phyloP scores from a whole-genome alignment of 2,797 vertebrate species.

The Sebastes matsubarae region DNA sequence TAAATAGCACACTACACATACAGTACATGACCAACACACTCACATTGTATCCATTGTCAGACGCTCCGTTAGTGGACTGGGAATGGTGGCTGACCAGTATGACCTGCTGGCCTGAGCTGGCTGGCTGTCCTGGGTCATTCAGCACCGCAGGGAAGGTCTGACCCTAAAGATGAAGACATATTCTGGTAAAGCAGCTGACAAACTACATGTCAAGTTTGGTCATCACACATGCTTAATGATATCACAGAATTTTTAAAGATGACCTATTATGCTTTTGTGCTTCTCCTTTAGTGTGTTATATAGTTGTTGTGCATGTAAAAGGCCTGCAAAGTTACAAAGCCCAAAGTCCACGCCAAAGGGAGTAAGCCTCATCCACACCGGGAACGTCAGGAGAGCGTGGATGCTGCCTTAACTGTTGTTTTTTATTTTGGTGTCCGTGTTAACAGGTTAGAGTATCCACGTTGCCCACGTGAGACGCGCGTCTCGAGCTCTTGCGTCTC shows the following conservation, averaged over 20 bases:
- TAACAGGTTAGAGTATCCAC: no score
- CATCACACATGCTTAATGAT: not conserved
- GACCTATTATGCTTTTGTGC: no score
- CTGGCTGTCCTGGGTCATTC: conserved; percentile 85
- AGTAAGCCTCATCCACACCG: no score
- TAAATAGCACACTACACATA: not conserved
- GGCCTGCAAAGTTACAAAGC: no score
- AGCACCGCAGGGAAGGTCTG: conserved; percentile 91
- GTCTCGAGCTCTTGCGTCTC: no score
- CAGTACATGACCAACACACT: conserved; percentile 36
- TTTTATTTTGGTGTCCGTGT: no score
- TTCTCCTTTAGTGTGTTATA: no score
- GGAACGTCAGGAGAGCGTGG: no score
- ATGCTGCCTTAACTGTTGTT: no score
- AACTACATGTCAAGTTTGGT: not conserved
- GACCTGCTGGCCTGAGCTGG: conserved; percentile 86
- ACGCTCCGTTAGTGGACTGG: conserved; percentile 77
- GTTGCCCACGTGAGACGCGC: no score
- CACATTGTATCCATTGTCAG: conserved; percentile 88
- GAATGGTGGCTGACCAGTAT: conserved; percentile 91
- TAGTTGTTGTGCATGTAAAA: no score
- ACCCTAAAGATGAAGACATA: conserved; percentile 74
- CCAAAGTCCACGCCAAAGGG: no score
- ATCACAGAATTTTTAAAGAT: not conserved
- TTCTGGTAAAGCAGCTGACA: not conserved